Evolutionary conservation across 2,888 invertebrate species (phyloP), one percentile per base, ranked within the genome.

Genomic region (Leptinotarsa juncta): DNA sequence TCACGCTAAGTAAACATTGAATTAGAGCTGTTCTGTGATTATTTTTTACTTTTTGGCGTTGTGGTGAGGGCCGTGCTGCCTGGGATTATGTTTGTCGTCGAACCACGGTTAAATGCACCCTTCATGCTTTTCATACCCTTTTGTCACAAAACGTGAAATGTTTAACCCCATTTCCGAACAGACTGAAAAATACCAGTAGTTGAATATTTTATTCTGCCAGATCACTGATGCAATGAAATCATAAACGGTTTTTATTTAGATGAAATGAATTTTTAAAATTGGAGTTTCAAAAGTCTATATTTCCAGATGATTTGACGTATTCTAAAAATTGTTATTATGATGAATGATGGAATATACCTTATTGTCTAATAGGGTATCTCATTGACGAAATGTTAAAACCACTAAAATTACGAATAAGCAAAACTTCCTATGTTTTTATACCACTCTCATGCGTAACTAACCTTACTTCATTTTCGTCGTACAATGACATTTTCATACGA

Each of bases 101-200:
- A 71, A 71, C 53, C 60, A 71, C 75, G 77, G 76, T 67, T 71
- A 75, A 74, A 73, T 78, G 71, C 79, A 75, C 77, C 78, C 78
- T 80, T 80, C 77, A 67, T 74, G 67, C 70, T 73, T 66, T 73
- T 70, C 32, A 73, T 70, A 69, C 60, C 74, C 70, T 70, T 74
- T 74, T 74, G 70, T 70, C 55, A 70, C 67, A 67, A 70, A 62
- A 67, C 67, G 55, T 67, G 69, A 76, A 76, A 76, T 77, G 77
- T 75, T 78, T 77, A 77, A 72, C 74, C 77, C 65, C 66, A 77
- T 74, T 76, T 73, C 73, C 5, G 42, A 15, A 51, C 51, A 18
- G 18, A 18, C 7, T 55, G 10, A 12, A 4, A 20, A 10, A 55
- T 55, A n/a, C 55, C 18, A 18, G 18, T 10, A 10, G 55, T 10